A percentile compares a stretch with the other conserved stretches of the same genome.
phyloP scores from a whole-genome alignment of 2,888 invertebrate species.

The Selenia dentaria region DNA sequence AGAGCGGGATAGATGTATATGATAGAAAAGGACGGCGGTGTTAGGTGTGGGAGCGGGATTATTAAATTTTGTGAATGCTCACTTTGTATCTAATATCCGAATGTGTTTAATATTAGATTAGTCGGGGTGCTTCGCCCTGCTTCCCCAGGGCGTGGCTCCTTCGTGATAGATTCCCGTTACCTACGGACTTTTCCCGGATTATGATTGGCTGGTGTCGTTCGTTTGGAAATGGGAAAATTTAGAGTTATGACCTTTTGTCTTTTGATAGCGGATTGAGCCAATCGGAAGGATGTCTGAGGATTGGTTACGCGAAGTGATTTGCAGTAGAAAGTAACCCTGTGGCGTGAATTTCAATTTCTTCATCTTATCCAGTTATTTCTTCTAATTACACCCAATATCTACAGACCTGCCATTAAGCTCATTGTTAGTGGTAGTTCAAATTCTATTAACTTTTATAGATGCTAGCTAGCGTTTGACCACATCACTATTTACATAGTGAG shows the following conservation, averaged over 20 bases:
- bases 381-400: too few relatives aligned
- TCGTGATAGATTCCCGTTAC: conserved; percentile 71
- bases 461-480: too few relatives aligned
- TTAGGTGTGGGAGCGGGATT: conserved; percentile 72
- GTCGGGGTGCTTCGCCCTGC: conserved; percentile 58
- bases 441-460: too few relatives aligned
- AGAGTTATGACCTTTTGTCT: conserved; percentile 42
- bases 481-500: too few relatives aligned
- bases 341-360: too few relatives aligned
- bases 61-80: conserved; percentile 84
- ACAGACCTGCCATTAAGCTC: too few relatives aligned
- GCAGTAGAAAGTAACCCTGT: too few relatives aligned
- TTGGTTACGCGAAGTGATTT: too few relatives aligned
- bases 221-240: conserved; percentile 67
- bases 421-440: too few relatives aligned
- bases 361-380: too few relatives aligned
- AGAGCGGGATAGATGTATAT: conserved; percentile 45
- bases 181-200: conserved; percentile 55
- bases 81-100: conserved; percentile 84
- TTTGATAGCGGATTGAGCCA: conserved; percentile 26
- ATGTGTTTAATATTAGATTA: conserved; percentile 85
- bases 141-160: conserved; percentile 62
- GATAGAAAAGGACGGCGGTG: conserved; percentile 43
- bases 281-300: conserved; percentile 25
- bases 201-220: conserved; percentile 74